phyloP scores from a whole-genome alignment of 2,113 vertebrate species.

The Tauraco erythrolophus region DNA sequence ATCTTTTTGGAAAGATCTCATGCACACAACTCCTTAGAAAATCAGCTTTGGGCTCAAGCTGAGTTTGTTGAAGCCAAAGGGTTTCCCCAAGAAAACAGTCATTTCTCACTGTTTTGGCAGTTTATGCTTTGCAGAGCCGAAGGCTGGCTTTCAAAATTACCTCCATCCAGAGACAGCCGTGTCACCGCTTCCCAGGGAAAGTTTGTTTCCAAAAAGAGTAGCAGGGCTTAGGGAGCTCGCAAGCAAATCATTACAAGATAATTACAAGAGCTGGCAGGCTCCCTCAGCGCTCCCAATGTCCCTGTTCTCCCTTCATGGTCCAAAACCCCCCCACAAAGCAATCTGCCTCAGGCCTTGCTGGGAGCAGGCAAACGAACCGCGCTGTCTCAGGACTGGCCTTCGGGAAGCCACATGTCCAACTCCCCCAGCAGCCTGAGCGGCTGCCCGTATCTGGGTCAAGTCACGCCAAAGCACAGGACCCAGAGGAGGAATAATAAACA shows the following conservation, averaged over 20 bases:
- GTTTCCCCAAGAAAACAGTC: background rate
- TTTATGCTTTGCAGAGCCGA: constrained; percentile 10
- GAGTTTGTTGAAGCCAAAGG: constrained; percentile 18
- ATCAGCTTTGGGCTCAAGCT: background rate
- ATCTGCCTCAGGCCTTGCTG: background rate
- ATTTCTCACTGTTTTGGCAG: constrained; percentile 7
- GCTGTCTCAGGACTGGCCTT: background rate
- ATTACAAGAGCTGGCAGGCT: constrained; percentile 34
- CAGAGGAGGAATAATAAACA: background rate
- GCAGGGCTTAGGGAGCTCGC: constrained; percentile 1
- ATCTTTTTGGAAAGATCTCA: background rate
- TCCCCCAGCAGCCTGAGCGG: background rate
- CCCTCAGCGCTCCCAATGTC: background rate
- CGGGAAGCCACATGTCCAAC: background rate
- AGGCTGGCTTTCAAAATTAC: constrained; percentile 1
- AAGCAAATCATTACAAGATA: constrained; percentile 22
- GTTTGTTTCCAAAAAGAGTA: constrained; percentile 36
- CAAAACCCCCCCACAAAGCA: constrained; percentile 13
- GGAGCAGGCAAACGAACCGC: background rate
- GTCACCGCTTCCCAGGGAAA: background rate
- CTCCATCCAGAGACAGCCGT: constrained; percentile 4
- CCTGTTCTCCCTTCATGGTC: background rate
- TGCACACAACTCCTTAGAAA: background rate
- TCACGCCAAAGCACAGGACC: background rate
- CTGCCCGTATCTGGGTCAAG: background rate